Evolutionary conservation across 2,888 invertebrate species (phyloP).

Genomic region (Stomorhina lunata): DNA sequence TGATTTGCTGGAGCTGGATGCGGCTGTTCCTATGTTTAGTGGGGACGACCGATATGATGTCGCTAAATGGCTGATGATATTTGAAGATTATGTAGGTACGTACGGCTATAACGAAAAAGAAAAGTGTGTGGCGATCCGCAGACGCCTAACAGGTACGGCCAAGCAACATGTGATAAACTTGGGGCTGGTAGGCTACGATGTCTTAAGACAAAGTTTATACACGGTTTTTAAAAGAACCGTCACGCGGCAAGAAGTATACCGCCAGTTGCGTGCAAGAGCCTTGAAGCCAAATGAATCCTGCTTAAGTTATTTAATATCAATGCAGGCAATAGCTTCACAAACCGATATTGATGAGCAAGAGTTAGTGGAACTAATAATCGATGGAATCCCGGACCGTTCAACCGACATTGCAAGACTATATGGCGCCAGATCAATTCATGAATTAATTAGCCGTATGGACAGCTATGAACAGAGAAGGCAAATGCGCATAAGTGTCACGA

Average conservation of each 20-base stretch:
- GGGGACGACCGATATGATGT: too few relatives aligned
- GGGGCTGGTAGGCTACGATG: constrained; percentile 20
- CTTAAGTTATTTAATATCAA: constrained; percentile 22
- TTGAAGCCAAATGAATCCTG: constrained; percentile 34
- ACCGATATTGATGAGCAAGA: constrained; percentile 24
- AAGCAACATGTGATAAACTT: constrained; percentile 9
- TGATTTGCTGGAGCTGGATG: too few relatives aligned
- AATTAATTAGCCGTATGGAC: too few relatives aligned
- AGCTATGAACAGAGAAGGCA: too few relatives aligned
- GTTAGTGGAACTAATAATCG: constrained; percentile 33
- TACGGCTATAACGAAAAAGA: neutral
- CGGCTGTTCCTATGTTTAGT: too few relatives aligned
- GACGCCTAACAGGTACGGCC: too few relatives aligned
- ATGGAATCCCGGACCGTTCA: too few relatives aligned
- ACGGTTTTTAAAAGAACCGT: constrained; percentile 26
- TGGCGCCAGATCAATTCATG: too few relatives aligned
- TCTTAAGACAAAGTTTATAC: constrained; percentile 21
- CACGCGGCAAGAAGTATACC: constrained; percentile 38
- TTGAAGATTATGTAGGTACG: constrained; percentile 23
- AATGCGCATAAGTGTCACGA: too few relatives aligned
- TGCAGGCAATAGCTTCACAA: constrained; percentile 40
- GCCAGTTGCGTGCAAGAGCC: neutral
- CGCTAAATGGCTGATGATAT: constrained; percentile 24
- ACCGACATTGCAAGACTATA: too few relatives aligned
- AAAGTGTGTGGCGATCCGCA: too few relatives aligned